Base-by-base conservation (phyloP, 2,797 vertebrate genomes). In the Acestrorhynchus altus region DNA sequence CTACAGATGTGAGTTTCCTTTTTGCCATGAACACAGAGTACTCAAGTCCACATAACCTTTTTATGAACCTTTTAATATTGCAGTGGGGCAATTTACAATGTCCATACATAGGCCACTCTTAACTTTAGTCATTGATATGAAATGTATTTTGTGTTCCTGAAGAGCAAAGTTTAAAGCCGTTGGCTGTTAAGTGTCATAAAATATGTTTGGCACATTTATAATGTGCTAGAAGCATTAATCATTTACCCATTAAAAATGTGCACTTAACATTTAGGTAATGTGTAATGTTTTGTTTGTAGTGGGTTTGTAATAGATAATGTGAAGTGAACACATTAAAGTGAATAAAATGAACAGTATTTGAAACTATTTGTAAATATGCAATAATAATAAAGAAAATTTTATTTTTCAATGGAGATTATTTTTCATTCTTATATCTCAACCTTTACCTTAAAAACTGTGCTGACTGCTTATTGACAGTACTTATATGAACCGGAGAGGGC, bases 1-100 rank as follows among this genome's bases (percentile, higher is more conserved):
- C 73, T 66, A 28, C 79, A 77, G n/a, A 77, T 76, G 67, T 59
- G 3, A 65, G 49, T n/a, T 59, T 64, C 24, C 7, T 10, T 70
- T 44, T 28, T 42, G 31, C 31, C 20, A 16, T 39, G 15, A 10
- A 16, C 31, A 2, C 24, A 35, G 26, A 39, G 61, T 22, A 8
- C 9, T 40, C 12, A 47, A 47, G 5, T 26, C 16, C 6, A 15
- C 11, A 15, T 44, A 28, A 31, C 28, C 0, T 18, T 4, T 49
- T 28, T 26, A 31, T 28, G 1, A 26, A 26, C 22, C 4, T 28
- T 51, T 49, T 2, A 69, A 49, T 6, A 35, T 51, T 10, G 7
- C 66, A 51, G 66, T 61, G 11, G 31, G 57, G 16, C 9, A 18
- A 31, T 51, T 69, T 51, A 8, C 10, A 52, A 15, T 24, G 5